Base-by-base conservation (phyloP, 2,113 vertebrate genomes). In the Urocolius indicus region DNA sequence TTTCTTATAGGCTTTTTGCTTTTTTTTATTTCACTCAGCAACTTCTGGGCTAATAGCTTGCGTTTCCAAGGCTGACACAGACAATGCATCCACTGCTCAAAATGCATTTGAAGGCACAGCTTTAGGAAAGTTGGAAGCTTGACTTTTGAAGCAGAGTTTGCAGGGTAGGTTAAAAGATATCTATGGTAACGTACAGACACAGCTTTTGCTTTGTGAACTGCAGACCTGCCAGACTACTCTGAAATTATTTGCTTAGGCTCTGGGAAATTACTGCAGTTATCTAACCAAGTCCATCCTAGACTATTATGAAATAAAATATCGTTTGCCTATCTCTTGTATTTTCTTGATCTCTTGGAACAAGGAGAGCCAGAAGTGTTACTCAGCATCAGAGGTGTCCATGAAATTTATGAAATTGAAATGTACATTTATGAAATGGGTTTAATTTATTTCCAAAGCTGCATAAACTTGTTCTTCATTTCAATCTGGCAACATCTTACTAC, bases 211-310 rank as follows among this genome's bases (percentile, higher is more conserved):
- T 81, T 78, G 43, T 78, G 73, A 92, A 48, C 54, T 38, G 23
- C 78, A 90, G 57, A 83, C 41, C 63, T 87, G 68, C 41, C 75
- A 80, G 67, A 63, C 24, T 27, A 13, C 54, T 89, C 69, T 29
- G 41, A 86, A 81, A 95, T 86, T 65, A 72, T 85, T 89, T 88
- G 80, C 73, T 92, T 77, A 63, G 67, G 80, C 63, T 63, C 69
- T 9, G 16, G 71, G 23, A 85, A 89, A 95, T 96, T 69, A 74
- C 67, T 90, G 78, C 73, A 85, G 41, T 71, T 92, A 61, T 67
- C 83, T 73, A 86, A 46, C 38, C 63, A 90, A 65, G 67, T 46
- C 79, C 69, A 84, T 38, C 21, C 55, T 45, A 85, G 63, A 66
- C 36, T 79, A 27, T n/a, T 80, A 68, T 2, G 14, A 51, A 83